Base-by-base conservation (phyloP, 2,888 invertebrate species). In the Dioctria linearis region DNA sequence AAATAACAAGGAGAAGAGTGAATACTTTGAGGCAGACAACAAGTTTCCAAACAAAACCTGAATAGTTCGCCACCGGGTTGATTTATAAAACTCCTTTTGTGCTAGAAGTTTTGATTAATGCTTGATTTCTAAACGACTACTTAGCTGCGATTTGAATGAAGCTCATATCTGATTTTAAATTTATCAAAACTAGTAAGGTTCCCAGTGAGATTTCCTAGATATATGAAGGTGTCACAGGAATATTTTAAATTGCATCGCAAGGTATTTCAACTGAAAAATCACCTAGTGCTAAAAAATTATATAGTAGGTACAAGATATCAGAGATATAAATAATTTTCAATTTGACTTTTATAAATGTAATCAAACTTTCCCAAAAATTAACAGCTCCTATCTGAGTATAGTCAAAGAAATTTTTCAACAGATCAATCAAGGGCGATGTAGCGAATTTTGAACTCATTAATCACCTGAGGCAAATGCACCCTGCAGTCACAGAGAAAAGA, bases 1-100 rank as follows among this genome's bases (percentile, higher is more conserved):
- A 54, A 73, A 59, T 57, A 73, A 57, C 73, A 73, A 73, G 73
- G 73, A 73, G 73, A 59, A 73, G 73, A 73, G 40, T 57, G 73
- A 73, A 73, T 73, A 51, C 69, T 42, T 5, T 13, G 59, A 40
- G 54, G 42, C 73, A 42, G 73, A 40, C 73, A 73, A 76, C 76
- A 76, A 76, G 76, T 63, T 63, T 49, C 76, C 76, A 63, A 76
- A 76, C 76, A 76, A 76, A 76, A 76, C 63, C 73, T 63, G 76
- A 76, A 63, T 63, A 76, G 49, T 76, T 51, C 76, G 76, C 76
- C 76, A 76, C 76, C 76, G 76, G 51, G 76, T 63, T 76, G 76
- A 76, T 76, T 76, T 76, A 76, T 76, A 76, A 76, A 76, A 76
- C 76, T 76, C 63, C 76, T 63, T 75, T 76, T 76, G 76, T 76